These are phyloP conservation scores for Latrodectus elegans DNA, from an alignment of 2,888 invertebrate species.

Conservation along the genomic window DNA sequence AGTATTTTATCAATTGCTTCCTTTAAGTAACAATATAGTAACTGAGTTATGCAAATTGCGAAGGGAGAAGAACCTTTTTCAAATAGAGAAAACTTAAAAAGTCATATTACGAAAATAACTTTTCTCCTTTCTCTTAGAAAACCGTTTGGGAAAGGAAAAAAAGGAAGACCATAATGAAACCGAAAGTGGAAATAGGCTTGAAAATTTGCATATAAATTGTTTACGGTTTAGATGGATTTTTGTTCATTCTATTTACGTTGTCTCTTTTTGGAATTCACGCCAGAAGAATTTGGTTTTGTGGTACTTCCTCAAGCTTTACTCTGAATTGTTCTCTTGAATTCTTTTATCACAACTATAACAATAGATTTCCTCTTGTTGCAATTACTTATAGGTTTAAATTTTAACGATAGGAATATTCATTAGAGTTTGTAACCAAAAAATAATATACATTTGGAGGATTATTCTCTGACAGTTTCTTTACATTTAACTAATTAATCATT, in stretches of 20 bases:
- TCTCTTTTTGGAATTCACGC: too few relatives aligned
- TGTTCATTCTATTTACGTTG: constrained; percentile 26
- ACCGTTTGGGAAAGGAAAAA: background rate
- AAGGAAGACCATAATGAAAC: background rate
- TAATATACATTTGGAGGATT: too few relatives aligned
- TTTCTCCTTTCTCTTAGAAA: background rate
- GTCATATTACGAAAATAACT: background rate
- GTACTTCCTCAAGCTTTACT: too few relatives aligned
- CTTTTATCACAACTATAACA: too few relatives aligned
- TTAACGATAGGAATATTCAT: too few relatives aligned
- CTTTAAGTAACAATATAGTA: background rate
- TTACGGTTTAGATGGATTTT: constrained; percentile 46
- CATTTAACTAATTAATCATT: too few relatives aligned
- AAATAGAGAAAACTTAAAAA: background rate
- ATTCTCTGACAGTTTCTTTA: too few relatives aligned
- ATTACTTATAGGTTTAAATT: too few relatives aligned
- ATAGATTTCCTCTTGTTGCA: too few relatives aligned
- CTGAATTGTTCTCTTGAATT: too few relatives aligned
- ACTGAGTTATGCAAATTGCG: constrained; percentile 3
- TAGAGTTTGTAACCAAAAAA: too few relatives aligned
- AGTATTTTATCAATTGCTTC: background rate
- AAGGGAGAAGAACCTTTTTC: background rate
- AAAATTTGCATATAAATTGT: constrained; percentile 68
- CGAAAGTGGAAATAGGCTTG: constrained; percentile 22
- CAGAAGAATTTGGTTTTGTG: too few relatives aligned